Conservation (phyloP, 2,797 vertebrate genomes). For the Pempheris klunzingeri region DNA sequence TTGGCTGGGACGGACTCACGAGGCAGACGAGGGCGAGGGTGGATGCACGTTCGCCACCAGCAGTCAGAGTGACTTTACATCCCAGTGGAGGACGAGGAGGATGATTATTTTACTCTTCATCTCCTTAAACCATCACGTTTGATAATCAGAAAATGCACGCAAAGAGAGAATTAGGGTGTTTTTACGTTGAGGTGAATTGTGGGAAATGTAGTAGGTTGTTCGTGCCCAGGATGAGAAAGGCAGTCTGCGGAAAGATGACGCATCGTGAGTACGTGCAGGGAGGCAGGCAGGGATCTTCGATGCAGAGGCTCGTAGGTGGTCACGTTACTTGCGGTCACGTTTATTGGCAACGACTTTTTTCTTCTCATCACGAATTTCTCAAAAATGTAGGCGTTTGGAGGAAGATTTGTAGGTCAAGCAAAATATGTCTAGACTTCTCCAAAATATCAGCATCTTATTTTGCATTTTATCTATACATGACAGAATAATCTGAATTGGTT, state of each 20-base stretch:
- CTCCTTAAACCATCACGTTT: background rate
- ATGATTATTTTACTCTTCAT: slow-evolving; percentile 15
- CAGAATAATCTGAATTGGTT: too few species aligned
- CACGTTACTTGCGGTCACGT: slow-evolving; percentile 62
- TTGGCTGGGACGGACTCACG: slow-evolving; percentile 77
- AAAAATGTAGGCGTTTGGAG: background rate
- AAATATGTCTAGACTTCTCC: background rate
- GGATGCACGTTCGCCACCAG: slow-evolving; percentile 74
- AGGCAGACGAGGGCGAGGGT: slow-evolving; percentile 54
- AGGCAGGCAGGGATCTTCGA: slow-evolving; percentile 66
- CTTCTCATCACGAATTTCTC: slow-evolving; percentile 1
- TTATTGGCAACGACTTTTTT: slow-evolving; percentile 18
- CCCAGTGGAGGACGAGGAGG: background rate
- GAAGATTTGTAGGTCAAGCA: background rate
- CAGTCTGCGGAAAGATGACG: slow-evolving; percentile 65
- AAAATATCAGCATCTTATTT: background rate
- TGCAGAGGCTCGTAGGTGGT: slow-evolving; percentile 60
- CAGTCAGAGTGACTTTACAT: slow-evolving; percentile 23
- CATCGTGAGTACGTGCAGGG: slow-evolving; percentile 82
- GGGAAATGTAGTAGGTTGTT: slow-evolving; percentile 11
- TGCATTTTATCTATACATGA: too few species aligned
- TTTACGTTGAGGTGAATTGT: background rate
- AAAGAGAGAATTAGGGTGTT: rapidly evolving
- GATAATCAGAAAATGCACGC: rapidly evolving
- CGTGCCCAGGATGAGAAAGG: background rate